Evolutionary conservation across 2,113 vertebrate genomes (phyloP).

Genomic region (Hemichromis elongatus): DNA sequence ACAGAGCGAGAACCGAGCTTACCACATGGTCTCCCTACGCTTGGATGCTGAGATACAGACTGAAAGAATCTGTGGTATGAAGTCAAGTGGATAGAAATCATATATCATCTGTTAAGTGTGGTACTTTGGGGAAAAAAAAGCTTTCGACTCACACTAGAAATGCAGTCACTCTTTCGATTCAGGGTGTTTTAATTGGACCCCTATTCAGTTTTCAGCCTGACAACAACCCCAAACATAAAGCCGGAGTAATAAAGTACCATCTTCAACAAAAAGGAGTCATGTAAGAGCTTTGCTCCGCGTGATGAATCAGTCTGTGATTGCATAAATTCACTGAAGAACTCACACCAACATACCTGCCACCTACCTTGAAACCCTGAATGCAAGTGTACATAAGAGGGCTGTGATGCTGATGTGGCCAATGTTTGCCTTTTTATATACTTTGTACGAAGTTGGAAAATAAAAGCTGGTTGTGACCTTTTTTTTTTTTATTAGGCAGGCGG

Average conservation of each 20-base stretch:
- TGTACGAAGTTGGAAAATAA: neutral
- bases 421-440: neutral
- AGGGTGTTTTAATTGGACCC: neutral
- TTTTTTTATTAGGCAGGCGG: neutral
- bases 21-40: neutral
- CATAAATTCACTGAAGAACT: neutral
- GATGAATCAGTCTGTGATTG: neutral
- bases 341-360: neutral
- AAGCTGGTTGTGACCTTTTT: neutral
- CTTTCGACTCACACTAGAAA: neutral
- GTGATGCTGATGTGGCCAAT: neutral
- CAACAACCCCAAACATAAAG: neutral
- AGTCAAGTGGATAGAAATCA: neutral
- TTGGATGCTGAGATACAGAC: neutral
- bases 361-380: neutral
- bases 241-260: neutral
- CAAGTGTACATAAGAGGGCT: neutral
- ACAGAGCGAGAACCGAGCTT: neutral
- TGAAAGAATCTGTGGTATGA: neutral
- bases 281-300: neutral
- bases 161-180: neutral
- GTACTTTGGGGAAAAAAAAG: neutral
- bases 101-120: neutral
- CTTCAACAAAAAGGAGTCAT: neutral
- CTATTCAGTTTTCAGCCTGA: neutral